Conservation (phyloP, 2,113 vertebrate species). For the Passer montanus region DNA sequence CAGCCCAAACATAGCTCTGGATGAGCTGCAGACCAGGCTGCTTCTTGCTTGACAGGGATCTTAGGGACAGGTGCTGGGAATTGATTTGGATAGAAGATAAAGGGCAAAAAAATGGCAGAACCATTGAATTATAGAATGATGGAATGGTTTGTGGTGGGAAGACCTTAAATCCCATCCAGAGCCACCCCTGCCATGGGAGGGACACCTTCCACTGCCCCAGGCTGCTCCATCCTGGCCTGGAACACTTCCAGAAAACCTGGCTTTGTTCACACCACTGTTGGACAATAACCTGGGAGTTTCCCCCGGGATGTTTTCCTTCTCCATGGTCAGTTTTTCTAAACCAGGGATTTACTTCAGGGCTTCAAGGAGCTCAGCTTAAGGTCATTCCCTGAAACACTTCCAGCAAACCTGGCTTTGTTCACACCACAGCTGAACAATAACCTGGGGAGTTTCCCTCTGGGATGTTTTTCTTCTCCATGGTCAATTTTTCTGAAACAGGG, state of each 20-base stretch:
- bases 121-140: background rate
- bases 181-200: background rate
- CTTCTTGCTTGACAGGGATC: background rate
- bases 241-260: background rate
- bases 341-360: background rate
- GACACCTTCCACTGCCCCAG: background rate
- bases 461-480: background rate
- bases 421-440: background rate
- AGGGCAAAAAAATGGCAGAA: background rate
- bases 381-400: background rate
- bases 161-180: background rate
- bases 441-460: background rate
- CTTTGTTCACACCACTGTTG: background rate
- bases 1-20: rapidly evolving
- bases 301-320: background rate
- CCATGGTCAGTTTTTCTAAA: background rate
- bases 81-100: background rate
- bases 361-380: background rate
- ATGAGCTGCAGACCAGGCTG: background rate
- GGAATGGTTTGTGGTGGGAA: background rate
- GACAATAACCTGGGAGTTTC: background rate
- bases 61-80: background rate
- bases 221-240: background rate
- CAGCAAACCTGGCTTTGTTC: background rate
- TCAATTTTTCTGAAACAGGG: background rate